phyloP scores from a whole-genome alignment of 2,888 invertebrate genomes.

The Brachypterus glaber region DNA sequence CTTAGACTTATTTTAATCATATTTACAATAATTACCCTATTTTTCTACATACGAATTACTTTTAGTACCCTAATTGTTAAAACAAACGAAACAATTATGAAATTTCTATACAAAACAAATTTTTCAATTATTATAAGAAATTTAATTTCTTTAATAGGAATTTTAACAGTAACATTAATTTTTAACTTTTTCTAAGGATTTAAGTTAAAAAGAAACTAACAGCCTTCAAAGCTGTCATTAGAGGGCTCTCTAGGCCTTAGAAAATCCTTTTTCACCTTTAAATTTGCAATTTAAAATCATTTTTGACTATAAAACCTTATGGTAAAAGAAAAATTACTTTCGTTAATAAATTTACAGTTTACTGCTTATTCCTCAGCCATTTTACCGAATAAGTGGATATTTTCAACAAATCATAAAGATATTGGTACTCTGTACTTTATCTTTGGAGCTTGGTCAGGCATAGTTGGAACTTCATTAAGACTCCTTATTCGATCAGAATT shows the following conservation, averaged over 20 bases:
- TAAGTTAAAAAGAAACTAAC: slow-evolving; percentile 53
- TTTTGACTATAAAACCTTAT: slow-evolving; percentile 48
- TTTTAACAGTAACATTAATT: too few relatives aligned
- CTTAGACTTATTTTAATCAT: slow-evolving; percentile 43
- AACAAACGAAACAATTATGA: slow-evolving; percentile 7
- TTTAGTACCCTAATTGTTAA: slow-evolving; percentile 43
- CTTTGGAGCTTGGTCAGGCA: slow-evolving; percentile 57
- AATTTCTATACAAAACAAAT: neutral
- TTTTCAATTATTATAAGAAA: slow-evolving; percentile 6
- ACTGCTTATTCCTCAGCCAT: slow-evolving; percentile 53
- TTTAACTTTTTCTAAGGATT: slow-evolving; percentile 40
- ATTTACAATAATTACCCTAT: slow-evolving; percentile 47
- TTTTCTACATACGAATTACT: slow-evolving; percentile 47
- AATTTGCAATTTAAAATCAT: slow-evolving; percentile 57
- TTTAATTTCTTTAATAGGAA: slow-evolving; percentile 29
- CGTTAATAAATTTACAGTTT: slow-evolving; percentile 57
- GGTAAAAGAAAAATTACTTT: slow-evolving; percentile 44
- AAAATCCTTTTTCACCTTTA: slow-evolving; percentile 39
- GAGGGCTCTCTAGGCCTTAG: slow-evolving; percentile 50
- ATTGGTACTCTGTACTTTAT: slow-evolving; percentile 66
- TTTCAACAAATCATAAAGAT: slow-evolving; percentile 66
- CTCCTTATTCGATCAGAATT: slow-evolving; percentile 64
- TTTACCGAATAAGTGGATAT: slow-evolving; percentile 58
- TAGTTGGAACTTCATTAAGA: slow-evolving; percentile 61
- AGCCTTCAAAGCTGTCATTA: slow-evolving; percentile 56